Base-by-base conservation (phyloP, 30 jellyfish, hydroid and myxozoan species). In the Pseudorhiza aurosa region DNA sequence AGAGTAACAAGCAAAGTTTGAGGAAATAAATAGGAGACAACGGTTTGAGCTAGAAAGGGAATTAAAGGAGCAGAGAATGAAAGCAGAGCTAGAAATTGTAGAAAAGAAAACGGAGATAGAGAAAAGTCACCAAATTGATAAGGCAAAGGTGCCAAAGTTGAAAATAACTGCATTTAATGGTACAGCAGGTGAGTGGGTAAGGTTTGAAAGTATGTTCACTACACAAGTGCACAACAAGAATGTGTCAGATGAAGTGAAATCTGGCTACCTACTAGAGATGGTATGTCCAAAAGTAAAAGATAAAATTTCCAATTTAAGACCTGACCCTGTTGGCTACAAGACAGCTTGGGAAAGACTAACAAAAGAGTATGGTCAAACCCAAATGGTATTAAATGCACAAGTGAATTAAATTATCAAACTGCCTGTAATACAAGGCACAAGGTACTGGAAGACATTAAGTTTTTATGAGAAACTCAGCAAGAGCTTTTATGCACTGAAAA, bases 61-160 rank as follows among this genome's bases (percentile, higher is more conserved):
- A 75, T 21, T 37, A 40, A 40, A 78, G 88, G 79, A 75, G 39
- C 69, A 75, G 72, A 55, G 58, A 75, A 35, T 75, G 78, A 75
- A 55, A 75, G 88, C 88, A 75, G 88, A 75, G 65, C 88, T n/a
- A 60, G 88, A 75, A 56, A 58, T 75, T 25, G 78, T 75, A 75
- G 88, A 75, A 55, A 75, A 75, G 88, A 75, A 60, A 60, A 36
- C 58, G 68, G 68, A 75, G 72, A 57, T 57, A 33, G 79, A 60
- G 78, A 75, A 51, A 75, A 58, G 65, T 40, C 88, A 57, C 39
- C 69, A 75, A 58, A 58, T 44, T 75, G 88, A 75, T 75, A 78
- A 75, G 72, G 88, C 88, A 75, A 75, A 75, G 42, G 21, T 75
- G 24, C 88, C 88, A 75, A 55, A 75, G 40, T 55, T 75, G 78